A percentile compares a stretch with the other conserved stretches of the same genome.
Conservation (phyloP, 2,888 invertebrate genomes). For the Chymomyza caudatula region DNA sequence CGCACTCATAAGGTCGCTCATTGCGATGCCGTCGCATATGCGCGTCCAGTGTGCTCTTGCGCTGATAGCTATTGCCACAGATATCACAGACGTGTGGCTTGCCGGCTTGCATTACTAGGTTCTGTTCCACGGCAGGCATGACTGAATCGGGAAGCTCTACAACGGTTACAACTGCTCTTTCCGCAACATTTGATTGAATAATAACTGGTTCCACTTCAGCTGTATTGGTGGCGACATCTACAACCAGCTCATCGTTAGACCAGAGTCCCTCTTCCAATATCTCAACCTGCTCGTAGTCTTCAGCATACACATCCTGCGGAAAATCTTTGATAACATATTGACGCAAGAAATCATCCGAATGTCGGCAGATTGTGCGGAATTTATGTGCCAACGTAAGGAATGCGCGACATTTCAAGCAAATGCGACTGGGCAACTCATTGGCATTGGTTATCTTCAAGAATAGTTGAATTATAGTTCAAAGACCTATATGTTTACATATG, state of each 20-base stretch:
- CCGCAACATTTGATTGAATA: constrained; percentile 2
- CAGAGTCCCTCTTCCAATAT: constrained; percentile 41
- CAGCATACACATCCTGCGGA: background rate
- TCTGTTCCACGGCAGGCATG: background rate
- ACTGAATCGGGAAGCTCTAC: background rate
- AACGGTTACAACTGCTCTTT: background rate
- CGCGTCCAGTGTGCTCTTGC: constrained; percentile 74
- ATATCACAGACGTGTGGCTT: constrained; percentile 73
- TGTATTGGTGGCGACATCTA: constrained; percentile 16
- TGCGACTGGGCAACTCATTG: constrained; percentile 71
- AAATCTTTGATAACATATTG: constrained; percentile 57
- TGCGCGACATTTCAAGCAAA: constrained; percentile 68
- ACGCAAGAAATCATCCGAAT: constrained; percentile 72
- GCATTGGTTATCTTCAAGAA: constrained; percentile 58
- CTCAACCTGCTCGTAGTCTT: constrained; percentile 47
- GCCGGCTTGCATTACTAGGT: constrained; percentile 1
- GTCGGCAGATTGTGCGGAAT: constrained; percentile 75
- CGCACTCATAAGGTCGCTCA: constrained; percentile 76
- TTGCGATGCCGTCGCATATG: constrained; percentile 77
- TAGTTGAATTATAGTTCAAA: background rate
- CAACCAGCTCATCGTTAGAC: constrained; percentile 50
- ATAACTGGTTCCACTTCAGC: constrained; percentile 3
- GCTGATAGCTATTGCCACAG: constrained; percentile 76
- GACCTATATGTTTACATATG: background rate
- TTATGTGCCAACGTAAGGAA: constrained; percentile 73